Base-by-base conservation (phyloP, 2,888 invertebrate genomes). In the Microplitis deprimator region DNA sequence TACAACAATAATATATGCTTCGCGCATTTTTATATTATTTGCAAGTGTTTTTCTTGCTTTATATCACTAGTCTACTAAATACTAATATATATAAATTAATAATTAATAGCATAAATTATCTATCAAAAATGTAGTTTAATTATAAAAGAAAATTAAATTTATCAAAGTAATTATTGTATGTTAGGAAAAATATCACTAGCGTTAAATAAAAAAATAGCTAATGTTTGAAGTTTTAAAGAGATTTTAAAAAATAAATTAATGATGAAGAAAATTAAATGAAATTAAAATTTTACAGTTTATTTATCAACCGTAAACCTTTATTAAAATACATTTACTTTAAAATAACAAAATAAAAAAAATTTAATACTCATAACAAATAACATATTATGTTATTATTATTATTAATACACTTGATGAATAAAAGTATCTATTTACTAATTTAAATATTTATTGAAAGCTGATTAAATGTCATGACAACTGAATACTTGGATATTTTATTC, bases 21-120 rank as follows among this genome's bases (percentile, higher is more conserved):
- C 40, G 10, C 50, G 73, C 67, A 73, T 50, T 67, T 73, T 17
- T 64, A 41, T 73, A 73, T 73, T n/a, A 73, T 73, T 73, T 73
- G 73, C 73, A 65, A 20, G 64, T 64, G 4, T 29, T 65, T 50
- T 50, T 50, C 50, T 50, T 50, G 50, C 50, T 71, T 71, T 29
- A 73, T 50, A 64, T 20, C 64, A 64, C 64, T 64, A 8, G 16
- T 20, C 17, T 64, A 20, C 6, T 8, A 17, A 64, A 17, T 64
- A 20, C 16, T 13, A 60, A 29, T 29, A 29, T 29, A 29, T 29
- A 29, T 29, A 29, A 29, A 29, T 29, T 29, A 29, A 4, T 29
- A 29, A 29, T 29, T 29, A 29, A 29, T 29, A 29, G 29, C 29
- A 29, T n/a, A 1, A 13, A 60, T 60, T 8, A 59, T 59, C 8